Base-by-base conservation (phyloP, 1,140 invertebrate genomes). In the Camponotus pennsylvanicus region DNA sequence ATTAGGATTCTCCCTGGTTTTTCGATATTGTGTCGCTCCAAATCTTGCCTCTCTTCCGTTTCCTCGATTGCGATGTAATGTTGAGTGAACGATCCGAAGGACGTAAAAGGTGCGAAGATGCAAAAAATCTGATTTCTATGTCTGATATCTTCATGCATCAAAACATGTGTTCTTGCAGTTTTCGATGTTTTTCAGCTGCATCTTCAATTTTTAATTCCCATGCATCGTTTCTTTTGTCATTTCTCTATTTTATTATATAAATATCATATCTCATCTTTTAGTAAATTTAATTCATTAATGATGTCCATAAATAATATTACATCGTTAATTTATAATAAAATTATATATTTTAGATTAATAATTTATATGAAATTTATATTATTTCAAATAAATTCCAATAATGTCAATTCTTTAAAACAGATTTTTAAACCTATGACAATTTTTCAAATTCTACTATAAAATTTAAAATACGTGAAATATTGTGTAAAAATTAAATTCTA, bases 51-150 rank as follows among this genome's bases (percentile, higher is more conserved):
- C 27, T 5, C 40, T 34, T n/a, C 21, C 9, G 13, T 40, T 67
- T 37, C 13, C 64, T 45, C 15, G 11, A 27, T 13, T 34, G 40
- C 15, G 6, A 32, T 6, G 7, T n/a, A 32, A 11, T n/a, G 6
- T 52, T 40, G 32, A 8, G 15, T 40, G 18, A 45, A 52, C 18
- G 0, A 13, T 15, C n/a, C 15, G 21, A 9, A 70, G 27, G 18
- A 11, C 21, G 11, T n/a, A 1, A 63, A 83, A 67, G 34, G 57
- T 71, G 73, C 55, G 55, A 86, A 88, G 27, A 21, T 55, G 27
- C 11, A n/a, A 79, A n/a, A 77, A 45, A 77, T 37, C 37, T 45
- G 37, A 5, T 45, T 32, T 34, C 11, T 27, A 32, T 88, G 18
- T 55, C 64, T 11, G 5, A n/a, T 42, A 7, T 3, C 67, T 61